phyloP scores from a whole-genome alignment of 2,113 vertebrate species.

The Oncorhynchus keta region DNA sequence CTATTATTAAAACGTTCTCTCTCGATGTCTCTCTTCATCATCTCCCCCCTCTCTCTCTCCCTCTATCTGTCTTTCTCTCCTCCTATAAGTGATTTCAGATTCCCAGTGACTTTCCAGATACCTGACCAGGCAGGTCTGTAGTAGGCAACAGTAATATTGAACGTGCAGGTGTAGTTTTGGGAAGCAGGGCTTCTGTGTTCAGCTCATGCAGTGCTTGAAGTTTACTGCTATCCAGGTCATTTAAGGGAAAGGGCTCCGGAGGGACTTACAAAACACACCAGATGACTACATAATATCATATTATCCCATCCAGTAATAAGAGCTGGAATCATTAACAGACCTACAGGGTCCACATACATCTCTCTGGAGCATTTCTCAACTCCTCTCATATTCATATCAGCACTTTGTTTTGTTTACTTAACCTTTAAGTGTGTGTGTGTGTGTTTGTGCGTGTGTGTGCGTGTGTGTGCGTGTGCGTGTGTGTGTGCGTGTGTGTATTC shows the following conservation, averaged over 20 bases:
- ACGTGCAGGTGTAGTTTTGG: background rate
- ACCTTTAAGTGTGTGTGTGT: background rate
- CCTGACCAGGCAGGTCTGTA: background rate
- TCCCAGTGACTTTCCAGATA: background rate
- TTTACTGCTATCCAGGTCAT: background rate
- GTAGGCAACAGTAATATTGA: background rate
- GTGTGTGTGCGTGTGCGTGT: background rate
- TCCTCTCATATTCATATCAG: background rate
- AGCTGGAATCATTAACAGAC: conserved; percentile 1
- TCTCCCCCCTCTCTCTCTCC: background rate
- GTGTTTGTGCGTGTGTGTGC: too few species aligned
- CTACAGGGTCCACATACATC: background rate
- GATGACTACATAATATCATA: background rate
- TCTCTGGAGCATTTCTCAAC: background rate
- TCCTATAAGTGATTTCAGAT: background rate
- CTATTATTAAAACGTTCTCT: background rate
- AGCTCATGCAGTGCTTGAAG: background rate
- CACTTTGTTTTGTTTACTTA: background rate
- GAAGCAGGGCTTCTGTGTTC: background rate
- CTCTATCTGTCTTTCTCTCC: background rate
- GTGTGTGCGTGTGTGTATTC: background rate
- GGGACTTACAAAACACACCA: background rate
- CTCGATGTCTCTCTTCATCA: background rate
- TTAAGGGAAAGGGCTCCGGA: background rate
- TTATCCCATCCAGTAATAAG: background rate